A percentile compares a stretch with the other conserved stretches of the same genome.
phyloP scores from a whole-genome alignment of 2,888 invertebrate species.

The Chymomyza caudatula region DNA sequence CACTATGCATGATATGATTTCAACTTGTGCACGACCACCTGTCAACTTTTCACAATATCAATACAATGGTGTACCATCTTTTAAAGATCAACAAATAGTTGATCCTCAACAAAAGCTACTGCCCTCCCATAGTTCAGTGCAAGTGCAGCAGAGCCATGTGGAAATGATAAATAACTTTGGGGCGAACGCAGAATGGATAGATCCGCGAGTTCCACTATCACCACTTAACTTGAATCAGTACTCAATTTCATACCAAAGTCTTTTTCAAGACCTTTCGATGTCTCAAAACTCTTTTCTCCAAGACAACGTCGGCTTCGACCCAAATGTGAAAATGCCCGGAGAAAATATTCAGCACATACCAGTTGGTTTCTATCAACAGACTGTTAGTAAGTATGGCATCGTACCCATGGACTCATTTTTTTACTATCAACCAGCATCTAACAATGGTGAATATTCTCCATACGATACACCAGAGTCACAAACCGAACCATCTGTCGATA shows the following conservation, averaged over 20 bases:
- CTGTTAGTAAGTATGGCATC: conserved; percentile 36
- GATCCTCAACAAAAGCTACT: not conserved
- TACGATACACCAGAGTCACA: no score
- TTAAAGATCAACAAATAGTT: not conserved
- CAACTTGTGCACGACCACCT: conserved; percentile 11
- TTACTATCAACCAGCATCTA: not conserved
- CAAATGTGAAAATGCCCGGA: not conserved
- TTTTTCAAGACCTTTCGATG: no score
- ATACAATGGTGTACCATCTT: not conserved
- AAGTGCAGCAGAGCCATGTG: no score
- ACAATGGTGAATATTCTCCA: not conserved
- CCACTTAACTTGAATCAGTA: not conserved
- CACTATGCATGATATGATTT: not conserved
- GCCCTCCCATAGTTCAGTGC: not conserved
- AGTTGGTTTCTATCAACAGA: conserved; percentile 27
- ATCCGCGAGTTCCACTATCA: not conserved
- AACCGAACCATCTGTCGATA: not conserved
- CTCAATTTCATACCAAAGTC: not conserved
- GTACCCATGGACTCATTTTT: conserved; percentile 16
- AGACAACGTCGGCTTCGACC: not conserved
- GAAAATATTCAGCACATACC: not conserved
- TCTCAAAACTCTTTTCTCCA: not conserved
- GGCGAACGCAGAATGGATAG: not conserved
- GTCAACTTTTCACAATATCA: not conserved
- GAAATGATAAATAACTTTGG: not conserved